Evolutionary conservation across 2,888 invertebrate species (phyloP).

Genomic region (Amblyjoppa fuscipennis): DNA sequence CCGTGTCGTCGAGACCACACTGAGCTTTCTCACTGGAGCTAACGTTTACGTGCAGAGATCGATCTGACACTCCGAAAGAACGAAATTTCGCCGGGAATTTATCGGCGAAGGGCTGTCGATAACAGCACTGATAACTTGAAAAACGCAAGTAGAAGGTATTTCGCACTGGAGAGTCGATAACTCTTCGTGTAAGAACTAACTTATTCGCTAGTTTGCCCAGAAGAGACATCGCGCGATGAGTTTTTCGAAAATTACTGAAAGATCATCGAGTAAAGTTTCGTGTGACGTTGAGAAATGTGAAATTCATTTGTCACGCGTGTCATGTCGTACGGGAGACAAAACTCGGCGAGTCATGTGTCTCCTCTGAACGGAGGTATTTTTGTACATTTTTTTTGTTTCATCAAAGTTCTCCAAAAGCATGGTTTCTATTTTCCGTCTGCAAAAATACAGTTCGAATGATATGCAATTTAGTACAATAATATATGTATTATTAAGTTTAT

Average conservation of each 20-base stretch:
- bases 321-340: not conserved
- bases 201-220: conserved; percentile 35
- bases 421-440: conserved; percentile 78
- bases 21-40: conserved; percentile 75
- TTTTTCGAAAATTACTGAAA: conserved; percentile 26
- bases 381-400: conserved; percentile 19
- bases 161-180: not conserved
- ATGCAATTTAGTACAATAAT: conserved; percentile 49
- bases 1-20: conserved; percentile 72
- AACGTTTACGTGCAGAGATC: conserved; percentile 77
- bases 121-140: not conserved
- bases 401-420: conserved; percentile 83
- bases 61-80: conserved; percentile 26
- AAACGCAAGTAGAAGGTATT: not conserved
- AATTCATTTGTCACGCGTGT: conserved; percentile 49
- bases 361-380: not conserved
- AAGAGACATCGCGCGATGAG: conserved; percentile 45
- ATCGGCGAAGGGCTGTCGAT: not conserved
- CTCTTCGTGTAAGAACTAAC: not conserved
- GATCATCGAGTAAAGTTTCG: conserved; percentile 30
- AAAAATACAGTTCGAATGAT: conserved; percentile 80
- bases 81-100: conserved; percentile 85
- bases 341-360: not conserved
- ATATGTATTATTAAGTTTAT: not conserved
- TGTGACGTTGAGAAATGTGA: not conserved